These are phyloP conservation scores for Empis livida DNA, from an alignment of 2,888 invertebrate genomes.

Conservation along the genomic window DNA sequence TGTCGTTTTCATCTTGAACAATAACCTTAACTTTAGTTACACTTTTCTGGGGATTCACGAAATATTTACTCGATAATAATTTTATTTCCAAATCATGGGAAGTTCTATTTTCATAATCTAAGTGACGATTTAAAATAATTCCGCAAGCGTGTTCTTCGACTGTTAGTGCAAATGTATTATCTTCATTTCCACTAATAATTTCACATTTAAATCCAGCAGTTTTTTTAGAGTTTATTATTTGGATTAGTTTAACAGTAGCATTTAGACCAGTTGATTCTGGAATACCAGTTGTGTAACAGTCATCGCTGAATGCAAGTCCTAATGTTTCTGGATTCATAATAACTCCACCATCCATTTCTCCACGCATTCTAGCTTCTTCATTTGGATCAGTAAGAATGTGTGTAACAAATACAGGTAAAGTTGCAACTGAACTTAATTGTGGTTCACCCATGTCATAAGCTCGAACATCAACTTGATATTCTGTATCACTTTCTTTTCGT, in stretches of 20 bases:
- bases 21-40: conserved; percentile 65
- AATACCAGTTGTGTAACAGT: conserved; percentile 68
- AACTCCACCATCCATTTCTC: conserved; percentile 23
- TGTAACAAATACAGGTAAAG: conserved; percentile 69
- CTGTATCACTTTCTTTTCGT: conserved; percentile 72
- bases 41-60: conserved; percentile 64
- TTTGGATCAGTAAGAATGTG: conserved; percentile 61
- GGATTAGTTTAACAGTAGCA: conserved; percentile 32
- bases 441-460: conserved; percentile 81
- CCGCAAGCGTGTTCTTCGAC: conserved; percentile 74
- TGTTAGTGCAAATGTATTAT: conserved; percentile 51
- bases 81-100: conserved; percentile 64
- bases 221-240: conserved; percentile 34
- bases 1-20: conserved; percentile 79
- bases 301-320: conserved; percentile 78
- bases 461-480: conserved; percentile 77
- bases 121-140: conserved; percentile 50
- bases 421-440: conserved; percentile 66
- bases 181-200: conserved; percentile 61
- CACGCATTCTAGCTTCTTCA: conserved; percentile 33
- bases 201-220: conserved; percentile 55
- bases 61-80: conserved; percentile 65
- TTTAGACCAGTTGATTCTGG: conserved; percentile 46
- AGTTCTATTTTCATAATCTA: conserved; percentile 68
- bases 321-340: conserved; percentile 29